Base-by-base conservation (phyloP, 2,113 vertebrate genomes). In the Silurus asotus region DNA sequence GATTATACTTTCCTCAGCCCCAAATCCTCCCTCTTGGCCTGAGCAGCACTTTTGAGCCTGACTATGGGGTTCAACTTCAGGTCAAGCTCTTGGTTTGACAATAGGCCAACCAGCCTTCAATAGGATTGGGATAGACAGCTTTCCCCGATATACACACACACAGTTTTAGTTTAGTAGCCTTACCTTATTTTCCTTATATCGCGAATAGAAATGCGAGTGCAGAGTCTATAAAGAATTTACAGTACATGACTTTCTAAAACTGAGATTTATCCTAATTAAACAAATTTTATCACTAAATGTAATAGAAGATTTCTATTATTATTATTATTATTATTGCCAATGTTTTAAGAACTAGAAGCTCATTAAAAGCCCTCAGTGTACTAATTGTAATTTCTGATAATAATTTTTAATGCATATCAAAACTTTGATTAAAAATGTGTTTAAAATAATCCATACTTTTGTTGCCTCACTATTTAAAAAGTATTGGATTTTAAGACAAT, bases 61-160 rank as follows among this genome's bases (percentile, higher is more conserved):
- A 97, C 96, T 96, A 97, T 97, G 94, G 96, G 96, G 98, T 99
- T 99, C 98, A 99, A 96, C 97, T 96, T 95, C 93, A 96, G 98
- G 98, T 99, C 98, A 99, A 95, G 95, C 97, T 95, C 92, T 94
- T 96, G 95, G 95, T 94, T 96, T 99, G 97, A 98, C 97, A 93
- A 91, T 81, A 88, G 91, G 96, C 97, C 97, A 98, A 96, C 95
- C 97, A 95, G 95, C 96, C 97, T 97, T 98, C 97, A 98, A 97
- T 97, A 95, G 96, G 95, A 98, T 96, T 94, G 94, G 91, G 93
- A 93, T 91, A 93, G 93, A 94, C 94, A 93, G 93, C 92, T 91
- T 93, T 94, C 92, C 92, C 93, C 11, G 51, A 19, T 58, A 19
- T 48, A 28, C 48, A 45, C 67, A 23, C 56, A 15, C 77, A 17